Percentiles rank a stretch among this genome's conserved stretches.
Conservation (phyloP, 2,888 invertebrate genomes). For the Diloba caeruleocephala region DNA sequence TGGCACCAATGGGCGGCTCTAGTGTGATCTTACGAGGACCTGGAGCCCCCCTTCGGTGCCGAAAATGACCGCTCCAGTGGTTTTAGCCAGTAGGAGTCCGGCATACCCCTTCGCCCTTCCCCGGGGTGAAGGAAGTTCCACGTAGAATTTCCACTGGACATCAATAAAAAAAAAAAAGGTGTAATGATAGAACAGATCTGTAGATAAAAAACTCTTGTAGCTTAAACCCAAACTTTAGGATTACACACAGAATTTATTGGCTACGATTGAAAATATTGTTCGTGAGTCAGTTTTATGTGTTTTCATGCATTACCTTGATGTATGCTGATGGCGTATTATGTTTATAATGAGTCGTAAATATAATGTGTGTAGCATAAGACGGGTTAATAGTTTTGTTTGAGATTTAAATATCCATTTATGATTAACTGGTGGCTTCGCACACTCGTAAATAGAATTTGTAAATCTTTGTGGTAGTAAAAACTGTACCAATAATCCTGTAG, state of each 20-base stretch:
- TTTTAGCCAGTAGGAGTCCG: no score
- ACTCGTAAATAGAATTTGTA: conserved; percentile 7
- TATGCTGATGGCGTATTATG: conserved; percentile 67
- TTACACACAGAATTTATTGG: conserved; percentile 75
- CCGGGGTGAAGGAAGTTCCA: no score
- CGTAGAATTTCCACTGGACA: no score
- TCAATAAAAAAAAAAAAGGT: no score
- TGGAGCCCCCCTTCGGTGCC: no score
- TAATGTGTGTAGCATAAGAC: conserved; percentile 38
- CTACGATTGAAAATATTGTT: conserved; percentile 79
- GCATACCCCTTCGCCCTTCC: no score
- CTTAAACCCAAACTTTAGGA: conserved; percentile 55
- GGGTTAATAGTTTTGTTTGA: conserved; percentile 45
- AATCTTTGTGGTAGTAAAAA: not conserved
- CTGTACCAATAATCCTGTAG: no score
- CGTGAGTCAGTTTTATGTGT: conserved; percentile 74
- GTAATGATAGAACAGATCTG: no score
- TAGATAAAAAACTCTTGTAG: no score
- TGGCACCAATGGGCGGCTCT: no score
- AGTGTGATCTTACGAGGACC: no score
- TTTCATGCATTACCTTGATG: conserved; percentile 71
- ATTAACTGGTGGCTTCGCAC: conserved; percentile 20
- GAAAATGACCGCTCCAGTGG: no score
- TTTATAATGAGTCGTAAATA: conserved; percentile 62
- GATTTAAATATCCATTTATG: conserved; percentile 33